These are phyloP conservation scores for Pachypsylla venusta DNA, from an alignment of 1,140 invertebrate genomes.

Conservation along the genomic window DNA sequence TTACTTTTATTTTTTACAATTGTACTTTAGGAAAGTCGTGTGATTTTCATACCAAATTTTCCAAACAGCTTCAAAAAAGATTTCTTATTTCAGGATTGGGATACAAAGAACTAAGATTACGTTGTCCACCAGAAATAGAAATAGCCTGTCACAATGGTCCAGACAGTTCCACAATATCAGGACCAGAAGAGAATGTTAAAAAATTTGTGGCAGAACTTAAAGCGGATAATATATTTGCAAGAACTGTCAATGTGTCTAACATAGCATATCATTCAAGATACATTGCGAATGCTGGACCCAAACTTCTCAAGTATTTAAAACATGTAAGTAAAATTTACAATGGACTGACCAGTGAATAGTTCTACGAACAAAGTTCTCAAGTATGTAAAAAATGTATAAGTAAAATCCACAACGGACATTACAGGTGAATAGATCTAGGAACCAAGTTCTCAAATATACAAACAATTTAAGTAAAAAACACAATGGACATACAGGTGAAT, in stretches of 20 bases:
- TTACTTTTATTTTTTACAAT: no score
- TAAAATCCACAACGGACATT: no score
- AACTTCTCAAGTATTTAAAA: slow-evolving; percentile 50
- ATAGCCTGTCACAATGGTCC: slow-evolving; percentile 54
- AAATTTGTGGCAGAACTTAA: slow-evolving; percentile 33
- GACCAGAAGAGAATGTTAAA: slow-evolving; percentile 38
- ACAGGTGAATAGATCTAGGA: no score
- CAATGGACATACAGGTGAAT: no score
- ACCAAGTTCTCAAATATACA: no score
- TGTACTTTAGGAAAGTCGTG: no score
- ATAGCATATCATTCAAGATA: slow-evolving; percentile 63
- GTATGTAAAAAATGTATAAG: no score
- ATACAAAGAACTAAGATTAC: slow-evolving; percentile 37
- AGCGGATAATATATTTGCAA: slow-evolving; percentile 42
- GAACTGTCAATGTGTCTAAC: slow-evolving; percentile 48
- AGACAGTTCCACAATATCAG: slow-evolving; percentile 39
- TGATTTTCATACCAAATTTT: no score
- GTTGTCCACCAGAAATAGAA: slow-evolving; percentile 39
- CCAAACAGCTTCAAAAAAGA: no score
- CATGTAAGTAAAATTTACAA: slow-evolving; percentile 35
- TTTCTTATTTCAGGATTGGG: slow-evolving; percentile 41
- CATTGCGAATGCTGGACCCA: slow-evolving; percentile 57
- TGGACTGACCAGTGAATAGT: no score
- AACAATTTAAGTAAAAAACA: no score
- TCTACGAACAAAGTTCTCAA: no score